Base-by-base conservation (phyloP, 2,113 vertebrate species). In the Dipodomys ordii region DNA sequence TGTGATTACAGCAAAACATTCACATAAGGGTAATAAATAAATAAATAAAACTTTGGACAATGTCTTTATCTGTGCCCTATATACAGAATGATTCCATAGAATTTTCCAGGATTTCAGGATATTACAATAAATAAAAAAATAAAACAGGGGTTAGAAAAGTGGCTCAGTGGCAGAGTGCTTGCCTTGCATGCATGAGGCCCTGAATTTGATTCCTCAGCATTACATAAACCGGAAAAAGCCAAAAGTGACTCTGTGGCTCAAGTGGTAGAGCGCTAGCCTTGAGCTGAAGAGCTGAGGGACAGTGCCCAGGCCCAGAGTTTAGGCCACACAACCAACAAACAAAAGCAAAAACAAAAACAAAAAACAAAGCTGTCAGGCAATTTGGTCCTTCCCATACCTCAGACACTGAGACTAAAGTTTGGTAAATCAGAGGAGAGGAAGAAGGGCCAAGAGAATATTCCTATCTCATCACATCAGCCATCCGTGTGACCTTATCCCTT, bases 1-100 rank as follows among this genome's bases (percentile, higher is more conserved):
- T 91, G 95, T 76, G 82, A 90, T 93, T 97, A 95, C 80, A 95
- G 95, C 90, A 97, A 93, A 96, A 93, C 72, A 97, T 92, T 96
- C 76, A 86, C 68, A 90, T 32, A 73, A 83, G 93, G 92, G 94
- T 76, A 97, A 98, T 98, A 98, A 98, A 98, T 98, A 98, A 94
- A 97, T 97, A 98, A 98, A 98, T 98, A 98, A 98, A 98, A 93
- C 84, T 97, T 97, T 97, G 97, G 97, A 97, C 39, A 97, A 91
- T 97, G 87, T 93, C 97, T 98, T 96, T 93, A 97, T 95, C 90
- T 94, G 96, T 97, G 96, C 96, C 97, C 95, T 97, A 96, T 97
- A 93, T 96, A 97, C 97, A 97, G 97, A 98, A 97, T 94, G 96
- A 97, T 83, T 94, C 97, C 96, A 97, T 90, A 97, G 95, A 92